Base-by-base conservation (phyloP, 30 jellyfish, hydroid and myxozoan species). In the Pseudorhiza aurosa region DNA sequence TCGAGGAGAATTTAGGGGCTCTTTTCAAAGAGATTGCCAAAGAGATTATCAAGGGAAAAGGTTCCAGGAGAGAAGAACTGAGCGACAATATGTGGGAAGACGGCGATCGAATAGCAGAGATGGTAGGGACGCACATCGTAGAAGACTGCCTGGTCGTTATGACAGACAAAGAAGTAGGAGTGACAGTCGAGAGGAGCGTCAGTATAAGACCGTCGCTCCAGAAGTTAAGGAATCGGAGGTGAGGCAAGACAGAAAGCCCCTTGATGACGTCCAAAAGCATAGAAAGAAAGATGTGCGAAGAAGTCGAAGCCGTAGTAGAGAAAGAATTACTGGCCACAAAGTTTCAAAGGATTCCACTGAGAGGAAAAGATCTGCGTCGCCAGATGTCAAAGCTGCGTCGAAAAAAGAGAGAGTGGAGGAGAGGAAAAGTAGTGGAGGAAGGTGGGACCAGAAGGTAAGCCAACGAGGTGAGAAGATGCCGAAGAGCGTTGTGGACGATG, bases 161-260 rank as follows among this genome's bases (percentile, higher is more conserved):
- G 83, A 80, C 29, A 53, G 91, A 27, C 60, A 36, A 2, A 64
- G 91, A 80, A 80, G 91, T 70, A 56, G 91, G 26, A 80, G 77
- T 33, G 77, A 64, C 2, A 64, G 91, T 70, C 70, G 63, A 60
- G 84, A 80, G 46, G 10, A 44, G 32, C 75, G 11, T 19, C 60
- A 3, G 7, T 33, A 0, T 1, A 51, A 45, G 26, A 15, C 0
- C 22, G 24, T 14, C 14, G 73, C 53, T 35, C 18, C 35, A 7
- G 68, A 65, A 37, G 26, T 63, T 8, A 36, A 9, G 42, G 17
- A 26, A 9, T 15, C 17, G 7, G 36, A 58, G 4, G 72, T 4
- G 51, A 58, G 40, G 27, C 21, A 58, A 58, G 72, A 25, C 50
- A 58, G 72, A 29, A 8, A 21, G 50, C 46, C 44, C 17, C 2